Evolutionary conservation across 2,888 invertebrate species (phyloP), one percentile per base, ranked within the genome.

Genomic region (Ennomos fuscantarius): DNA sequence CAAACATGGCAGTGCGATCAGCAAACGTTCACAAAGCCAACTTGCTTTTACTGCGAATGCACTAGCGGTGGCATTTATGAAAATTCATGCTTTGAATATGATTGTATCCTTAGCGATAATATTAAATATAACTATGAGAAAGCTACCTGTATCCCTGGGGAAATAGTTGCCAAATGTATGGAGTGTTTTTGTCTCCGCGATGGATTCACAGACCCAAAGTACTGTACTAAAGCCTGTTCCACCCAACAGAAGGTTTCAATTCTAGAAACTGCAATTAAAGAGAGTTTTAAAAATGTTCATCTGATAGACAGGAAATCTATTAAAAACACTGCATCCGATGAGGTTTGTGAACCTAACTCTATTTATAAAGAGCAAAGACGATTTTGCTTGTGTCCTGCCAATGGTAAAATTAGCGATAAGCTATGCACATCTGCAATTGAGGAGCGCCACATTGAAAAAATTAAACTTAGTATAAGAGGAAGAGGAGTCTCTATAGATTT

Each of bases 1-100:
- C 61, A 54, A 36, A 50, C 66, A 1, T 64, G 55, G 1, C 55
- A 60, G 36, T 91, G 91, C 56, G 60, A 55, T 1, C 79, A 85
- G 1, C 72, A 84, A 40, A 80, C 67, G 24, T 90, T 85, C 60
- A 81, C 82, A 0, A 72, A 69, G n/a, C 78, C 83, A 0, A 81
- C 70, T 66, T 91, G 91, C 60, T 68, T 82, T 10, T 90, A 84
- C 61, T 91, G 91, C 49, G 82, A 85, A 54, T 91, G 91, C 47
- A 74, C 68, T 52, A 51, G 71, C 8, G 69, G 79, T 34, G 86
- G 84, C 0, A 70, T 65, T 0, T 81, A 89, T 57, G 77, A 86
- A 57, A 74, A 73, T 9, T 69, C 76, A 5, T 91, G 91, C 49
- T 54, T 88, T 3, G 80, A 86, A 69, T 66, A 82, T 15, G 79